Conservation (phyloP, 2,113 vertebrate genomes). For the Neodon shergylaensis region DNA sequence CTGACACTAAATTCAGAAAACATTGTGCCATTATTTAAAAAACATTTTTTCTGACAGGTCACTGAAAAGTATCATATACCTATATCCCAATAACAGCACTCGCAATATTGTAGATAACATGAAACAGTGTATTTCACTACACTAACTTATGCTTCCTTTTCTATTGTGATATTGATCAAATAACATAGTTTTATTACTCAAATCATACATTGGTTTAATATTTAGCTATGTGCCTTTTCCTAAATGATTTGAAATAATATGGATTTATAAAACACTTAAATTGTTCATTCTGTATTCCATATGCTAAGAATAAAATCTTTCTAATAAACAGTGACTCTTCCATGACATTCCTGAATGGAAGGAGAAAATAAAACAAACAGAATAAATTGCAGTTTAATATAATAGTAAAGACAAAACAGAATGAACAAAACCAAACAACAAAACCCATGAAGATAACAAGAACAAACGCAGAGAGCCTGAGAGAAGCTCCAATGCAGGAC, state of each 20-base stretch:
- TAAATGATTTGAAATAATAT: background rate
- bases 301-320: background rate
- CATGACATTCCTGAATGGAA: background rate
- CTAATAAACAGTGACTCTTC: background rate
- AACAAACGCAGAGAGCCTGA: background rate
- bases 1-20: conserved; percentile 5
- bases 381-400: background rate
- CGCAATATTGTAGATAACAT: background rate
- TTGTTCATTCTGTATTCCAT: background rate
- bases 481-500: background rate
- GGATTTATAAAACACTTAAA: background rate
- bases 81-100: background rate
- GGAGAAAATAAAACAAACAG: background rate
- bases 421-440: no score
- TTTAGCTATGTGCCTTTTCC: background rate
- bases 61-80: background rate
- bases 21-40: background rate
- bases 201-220: conserved; percentile 8
- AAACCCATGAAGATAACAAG: background rate
- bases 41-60: background rate
- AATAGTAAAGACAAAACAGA: background rate
- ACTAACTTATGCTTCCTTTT: background rate
- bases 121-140: background rate
- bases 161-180: background rate
- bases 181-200: background rate